Evolutionary conservation across 1,140 invertebrate species (phyloP).

Genomic region (Sinella curviseta): DNA sequence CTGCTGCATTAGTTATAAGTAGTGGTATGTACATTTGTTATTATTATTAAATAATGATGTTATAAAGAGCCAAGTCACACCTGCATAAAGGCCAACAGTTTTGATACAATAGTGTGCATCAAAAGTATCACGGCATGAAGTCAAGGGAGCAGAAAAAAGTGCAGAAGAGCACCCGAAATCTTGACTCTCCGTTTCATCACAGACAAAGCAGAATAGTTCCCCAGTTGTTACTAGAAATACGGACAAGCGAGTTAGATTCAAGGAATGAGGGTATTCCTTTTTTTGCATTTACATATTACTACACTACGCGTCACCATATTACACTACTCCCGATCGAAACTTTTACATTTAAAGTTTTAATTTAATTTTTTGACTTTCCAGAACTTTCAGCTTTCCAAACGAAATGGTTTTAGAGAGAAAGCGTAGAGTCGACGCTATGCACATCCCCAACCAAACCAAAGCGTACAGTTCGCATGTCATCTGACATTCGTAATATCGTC

Average conservation of each 20-base stretch:
- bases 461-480: too few relatives aligned
- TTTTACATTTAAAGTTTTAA: too few relatives aligned
- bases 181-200: conserved; percentile 67
- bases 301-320: too few relatives aligned
- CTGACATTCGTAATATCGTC: too few relatives aligned
- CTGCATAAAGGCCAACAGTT: conserved; percentile 67
- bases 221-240: conserved; percentile 54
- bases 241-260: background rate
- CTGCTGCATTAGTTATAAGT: background rate
- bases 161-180: conserved; percentile 71
- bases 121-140: conserved; percentile 72
- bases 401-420: too few relatives aligned
- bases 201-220: conserved; percentile 77
- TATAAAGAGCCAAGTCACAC: conserved; percentile 54
- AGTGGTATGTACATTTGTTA: background rate
- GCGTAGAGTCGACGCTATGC: too few relatives aligned
- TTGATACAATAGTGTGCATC: conserved; percentile 84
- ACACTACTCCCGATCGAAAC: too few relatives aligned
- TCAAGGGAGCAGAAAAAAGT: conserved; percentile 63
- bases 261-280: background rate
- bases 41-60: background rate
- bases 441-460: too few relatives aligned
- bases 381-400: too few relatives aligned
- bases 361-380: too few relatives aligned
- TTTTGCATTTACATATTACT: conserved; percentile 8